Conservation (phyloP, 2,113 vertebrate species). For the Sorex araneus region DNA sequence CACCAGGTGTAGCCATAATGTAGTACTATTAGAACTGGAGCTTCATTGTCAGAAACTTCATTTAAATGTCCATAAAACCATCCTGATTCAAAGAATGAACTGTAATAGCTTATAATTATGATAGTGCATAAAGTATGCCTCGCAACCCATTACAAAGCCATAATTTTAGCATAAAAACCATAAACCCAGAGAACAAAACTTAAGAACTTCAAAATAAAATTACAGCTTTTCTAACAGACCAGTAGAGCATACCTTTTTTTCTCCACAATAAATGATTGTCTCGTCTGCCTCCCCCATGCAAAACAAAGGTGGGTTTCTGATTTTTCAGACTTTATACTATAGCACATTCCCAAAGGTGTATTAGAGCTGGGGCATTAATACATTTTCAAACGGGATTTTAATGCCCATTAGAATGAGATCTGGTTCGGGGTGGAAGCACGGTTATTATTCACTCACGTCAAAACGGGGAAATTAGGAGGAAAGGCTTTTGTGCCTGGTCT, state of each 20-base stretch:
- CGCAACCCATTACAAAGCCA: slow-evolving; percentile 70
- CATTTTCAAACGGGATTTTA: slow-evolving; percentile 65
- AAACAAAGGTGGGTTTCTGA: slow-evolving; percentile 54
- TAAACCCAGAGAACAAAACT: slow-evolving; percentile 71
- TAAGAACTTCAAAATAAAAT: slow-evolving; percentile 79
- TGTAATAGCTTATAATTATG: slow-evolving; percentile 83
- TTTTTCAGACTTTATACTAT: slow-evolving; percentile 58
- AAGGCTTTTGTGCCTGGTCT: not conserved
- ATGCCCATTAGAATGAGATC: slow-evolving; percentile 26
- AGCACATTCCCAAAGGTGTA: slow-evolving; percentile 23
- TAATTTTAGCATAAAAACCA: slow-evolving; percentile 77
- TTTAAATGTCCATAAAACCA: slow-evolving; percentile 82
- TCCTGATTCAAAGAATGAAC: slow-evolving; percentile 75
- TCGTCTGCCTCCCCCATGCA: slow-evolving; percentile 1
- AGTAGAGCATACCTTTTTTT: slow-evolving; percentile 36
- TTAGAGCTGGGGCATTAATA: not conserved
- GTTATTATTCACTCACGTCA: slow-evolving; percentile 42
- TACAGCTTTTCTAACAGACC: slow-evolving; percentile 59
- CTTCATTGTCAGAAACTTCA: slow-evolving; percentile 79
- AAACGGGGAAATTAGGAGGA: slow-evolving; percentile 68
- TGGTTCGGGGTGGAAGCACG: slow-evolving; percentile 42
- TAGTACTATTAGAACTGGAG: not conserved
- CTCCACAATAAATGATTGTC: slow-evolving; percentile 68
- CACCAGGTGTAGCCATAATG: slow-evolving; percentile 56
- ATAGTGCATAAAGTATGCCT: slow-evolving; percentile 71